Base-by-base conservation (phyloP, 92 coral and sea anemone genomes). In the Galaxea fascicularis region DNA sequence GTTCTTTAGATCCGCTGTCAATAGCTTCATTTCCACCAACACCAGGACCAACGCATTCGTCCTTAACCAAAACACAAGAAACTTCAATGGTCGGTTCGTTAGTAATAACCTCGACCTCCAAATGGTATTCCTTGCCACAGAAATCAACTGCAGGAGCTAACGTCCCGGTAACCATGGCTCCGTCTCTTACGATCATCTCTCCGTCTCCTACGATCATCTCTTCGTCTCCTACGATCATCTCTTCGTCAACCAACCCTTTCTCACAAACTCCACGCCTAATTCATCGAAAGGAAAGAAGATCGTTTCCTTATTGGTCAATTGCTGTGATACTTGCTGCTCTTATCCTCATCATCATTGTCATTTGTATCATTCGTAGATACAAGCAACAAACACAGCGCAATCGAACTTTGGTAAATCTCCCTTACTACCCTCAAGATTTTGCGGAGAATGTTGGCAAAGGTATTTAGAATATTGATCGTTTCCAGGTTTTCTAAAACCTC, bases 261-360 rank as follows among this genome's bases (percentile, higher is more conserved):
- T 71, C 75, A n/a, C 56, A 56, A 21, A 21, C 75, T 4, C 41
- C 41, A 35, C 41, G 6, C 6, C 41, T 35, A 35, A 35, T 2
- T 35, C 41, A 35, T 35, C 41, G 41, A 35, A 35, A 35, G 41
- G 41, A 35, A 35, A 6, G 41, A 35, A 15, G 22, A 8, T 46
- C 54, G 29, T 71, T 71, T 44, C 75, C 75, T 17, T 71, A 71
- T 25, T 71, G 75, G 75, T 10, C 75, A 21, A 71, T 71, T 17
- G 29, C 54, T 12, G 53, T 49, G 0, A 30, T 56, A 28, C 27
- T 17, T 25, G 31, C 12, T 71, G 54, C 29, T 26, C 17, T 71
- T 20, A 46, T 44, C 20, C 28, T 71, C 13, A 4, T 44, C 26
- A 0, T 44, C 14, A 44, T 44, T 17, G 25, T 69, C 53, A 29